Evolutionary conservation across 2,888 invertebrate genomes (phyloP), one percentile per base, ranked within the genome.

Genomic region (Exephanes ischioxanthus): DNA sequence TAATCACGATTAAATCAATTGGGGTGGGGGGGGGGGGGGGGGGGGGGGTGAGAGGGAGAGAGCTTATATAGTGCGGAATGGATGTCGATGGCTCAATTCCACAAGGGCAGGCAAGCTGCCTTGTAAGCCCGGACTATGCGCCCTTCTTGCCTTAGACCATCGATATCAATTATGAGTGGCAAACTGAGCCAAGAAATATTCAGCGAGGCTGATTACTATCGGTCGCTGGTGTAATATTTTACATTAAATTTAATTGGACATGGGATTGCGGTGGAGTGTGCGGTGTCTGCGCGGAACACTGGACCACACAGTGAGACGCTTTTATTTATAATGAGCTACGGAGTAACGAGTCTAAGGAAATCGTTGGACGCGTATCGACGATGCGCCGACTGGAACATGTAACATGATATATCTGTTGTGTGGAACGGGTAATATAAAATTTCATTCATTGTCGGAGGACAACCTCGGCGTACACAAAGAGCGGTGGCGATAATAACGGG

Each of bases 1-100:
- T 70, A 70, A 70, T 61, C 14, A 55, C 67, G 33, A 45, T 79
- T 33, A 61, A 58, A 58, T 70, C 45, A 63, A 55, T 61, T 16
- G 61, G 26, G 26, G 14, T 30, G n/a, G 19, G 48, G 26, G 7
- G 26, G 14, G 45, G n/a, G 19, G 48, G 26, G 7, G 6, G 0
- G 33, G 58, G 19, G 26, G 11, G 45, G n/a, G 45, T 16, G 33
- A 0, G 6, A 1, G 58, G 16, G 26, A 14, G 30, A 14, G 26
- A 30, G 45, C n/a, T 75, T 63, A 22, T 33, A 33, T 30, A 9
- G 63, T 30, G 63, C 48, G 33, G 33, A 61, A 48, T 33, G 19
- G 14, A 63, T 26, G 14, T 72, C 72, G 41, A 19, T 26, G 30
- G 37, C 26, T 48, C 45, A 48, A 48, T 48, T 48, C 16, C 45